Conservation (phyloP, 2,113 vertebrate genomes). For the Numida meleagris region DNA sequence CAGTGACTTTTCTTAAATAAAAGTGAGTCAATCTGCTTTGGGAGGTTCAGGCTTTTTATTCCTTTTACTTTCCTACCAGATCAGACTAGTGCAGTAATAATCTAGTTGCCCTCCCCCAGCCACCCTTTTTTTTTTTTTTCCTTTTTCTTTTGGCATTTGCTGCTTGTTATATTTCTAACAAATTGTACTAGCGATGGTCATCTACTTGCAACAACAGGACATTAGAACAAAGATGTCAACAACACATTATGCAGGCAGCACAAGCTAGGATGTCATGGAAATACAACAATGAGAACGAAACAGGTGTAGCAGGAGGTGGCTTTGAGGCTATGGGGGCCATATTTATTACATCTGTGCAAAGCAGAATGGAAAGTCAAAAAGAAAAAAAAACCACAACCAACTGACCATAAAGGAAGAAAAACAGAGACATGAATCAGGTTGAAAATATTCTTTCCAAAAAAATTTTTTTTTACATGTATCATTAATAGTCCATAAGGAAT, state of each 20-base stretch:
- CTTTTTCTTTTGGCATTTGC: neutral
- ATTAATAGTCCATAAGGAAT: neutral
- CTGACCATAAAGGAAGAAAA: slow-evolving; percentile 26
- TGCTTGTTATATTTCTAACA: slow-evolving; percentile 2
- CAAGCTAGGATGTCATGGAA: neutral
- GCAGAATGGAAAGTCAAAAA: neutral
- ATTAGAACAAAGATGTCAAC: neutral
- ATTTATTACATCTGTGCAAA: neutral
- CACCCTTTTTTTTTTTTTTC: neutral
- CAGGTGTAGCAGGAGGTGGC: neutral
- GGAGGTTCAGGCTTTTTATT: neutral
- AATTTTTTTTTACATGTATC: neutral
- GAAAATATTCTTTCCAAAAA: slow-evolving; percentile 32
- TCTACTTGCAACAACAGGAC: neutral
- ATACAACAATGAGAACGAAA: neutral
- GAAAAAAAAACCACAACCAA: neutral
- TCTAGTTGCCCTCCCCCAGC: neutral
- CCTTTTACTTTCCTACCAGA: neutral
- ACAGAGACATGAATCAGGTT: neutral
- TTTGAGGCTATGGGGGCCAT: neutral
- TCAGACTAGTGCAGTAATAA: neutral
- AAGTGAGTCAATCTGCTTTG: neutral
- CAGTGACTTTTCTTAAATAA: neutral
- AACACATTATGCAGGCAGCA: neutral
- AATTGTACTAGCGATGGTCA: neutral